Conservation (phyloP, 2,113 vertebrate genomes). For the Gambusia holbrooki region DNA sequence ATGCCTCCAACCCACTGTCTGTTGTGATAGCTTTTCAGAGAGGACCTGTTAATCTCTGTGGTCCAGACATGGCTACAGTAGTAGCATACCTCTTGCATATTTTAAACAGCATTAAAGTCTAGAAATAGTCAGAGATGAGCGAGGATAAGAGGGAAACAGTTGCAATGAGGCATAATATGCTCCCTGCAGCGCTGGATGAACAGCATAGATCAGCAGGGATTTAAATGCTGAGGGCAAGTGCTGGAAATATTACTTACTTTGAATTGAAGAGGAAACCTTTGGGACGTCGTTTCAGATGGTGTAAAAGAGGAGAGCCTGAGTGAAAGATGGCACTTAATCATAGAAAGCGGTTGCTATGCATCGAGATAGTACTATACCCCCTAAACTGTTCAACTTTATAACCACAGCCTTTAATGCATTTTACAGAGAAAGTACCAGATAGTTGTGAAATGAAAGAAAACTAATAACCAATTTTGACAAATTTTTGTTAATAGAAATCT, state of each 20-base stretch:
- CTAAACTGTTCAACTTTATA: neutral
- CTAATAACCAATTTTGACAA: neutral
- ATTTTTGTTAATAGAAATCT: neutral
- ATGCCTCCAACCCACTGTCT: neutral
- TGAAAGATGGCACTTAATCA: neutral
- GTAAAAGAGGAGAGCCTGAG: neutral
- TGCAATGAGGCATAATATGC: conserved; percentile 4
- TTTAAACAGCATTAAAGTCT: conserved; percentile 23
- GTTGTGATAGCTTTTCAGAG: neutral
- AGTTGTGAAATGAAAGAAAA: neutral
- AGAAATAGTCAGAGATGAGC: conserved; percentile 33
- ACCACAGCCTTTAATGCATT: too few relatives aligned
- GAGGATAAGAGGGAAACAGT: conserved; percentile 15
- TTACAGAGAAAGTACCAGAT: too few relatives aligned
- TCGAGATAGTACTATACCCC: neutral
- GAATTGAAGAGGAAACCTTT: neutral
- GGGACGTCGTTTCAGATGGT: neutral
- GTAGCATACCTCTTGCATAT: neutral
- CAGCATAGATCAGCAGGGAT: conserved; percentile 2
- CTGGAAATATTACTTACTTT: conserved; percentile 1
- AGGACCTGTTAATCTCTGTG: conserved; percentile 3
- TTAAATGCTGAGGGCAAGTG: conserved; percentile 2
- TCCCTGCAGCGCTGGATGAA: neutral
- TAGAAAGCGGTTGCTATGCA: neutral
- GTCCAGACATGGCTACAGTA: conserved; percentile 8